Conservation (phyloP, 1,140 invertebrate genomes). For the Apis dorsata region DNA sequence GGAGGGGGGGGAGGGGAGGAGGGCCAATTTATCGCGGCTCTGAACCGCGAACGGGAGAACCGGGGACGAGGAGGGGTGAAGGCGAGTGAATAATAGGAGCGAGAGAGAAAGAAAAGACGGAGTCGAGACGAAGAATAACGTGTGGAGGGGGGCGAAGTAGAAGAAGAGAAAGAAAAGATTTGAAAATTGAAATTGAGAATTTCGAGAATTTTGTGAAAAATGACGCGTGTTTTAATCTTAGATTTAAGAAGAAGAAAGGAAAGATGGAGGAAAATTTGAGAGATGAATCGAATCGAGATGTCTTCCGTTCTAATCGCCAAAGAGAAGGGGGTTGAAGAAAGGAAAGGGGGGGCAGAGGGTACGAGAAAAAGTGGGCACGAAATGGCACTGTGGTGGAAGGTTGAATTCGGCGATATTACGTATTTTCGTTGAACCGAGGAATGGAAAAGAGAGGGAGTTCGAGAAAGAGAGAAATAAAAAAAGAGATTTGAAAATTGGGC, state of each 20-base stretch:
- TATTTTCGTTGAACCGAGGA: too few species aligned
- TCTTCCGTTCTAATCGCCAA: too few species aligned
- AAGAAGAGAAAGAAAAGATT: neutral
- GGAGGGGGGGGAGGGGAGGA: neutral
- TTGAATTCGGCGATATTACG: neutral
- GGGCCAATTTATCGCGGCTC: constrained; percentile 55
- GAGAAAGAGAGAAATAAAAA: too few species aligned
- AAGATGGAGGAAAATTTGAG: neutral
- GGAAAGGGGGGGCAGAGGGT: neutral
- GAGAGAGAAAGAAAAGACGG: neutral
- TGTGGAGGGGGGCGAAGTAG: neutral
- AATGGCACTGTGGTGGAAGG: neutral
- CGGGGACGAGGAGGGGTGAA: neutral
- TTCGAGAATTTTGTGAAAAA: neutral
- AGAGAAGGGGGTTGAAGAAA: neutral
- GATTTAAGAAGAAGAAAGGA: too few species aligned
- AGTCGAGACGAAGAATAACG: too few species aligned
- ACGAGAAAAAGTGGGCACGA: neutral
- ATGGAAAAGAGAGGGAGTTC: too few species aligned
- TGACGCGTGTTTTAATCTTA: too few species aligned
- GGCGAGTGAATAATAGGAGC: constrained; percentile 1
- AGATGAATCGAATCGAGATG: neutral
- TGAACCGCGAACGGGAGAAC: constrained; percentile 21
- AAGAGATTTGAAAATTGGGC: too few species aligned
- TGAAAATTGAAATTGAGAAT: neutral